Percentiles rank a stretch among this genome's conserved stretches.
Conservation (phyloP, 2,113 vertebrate genomes). For the Thermophis baileyi region DNA sequence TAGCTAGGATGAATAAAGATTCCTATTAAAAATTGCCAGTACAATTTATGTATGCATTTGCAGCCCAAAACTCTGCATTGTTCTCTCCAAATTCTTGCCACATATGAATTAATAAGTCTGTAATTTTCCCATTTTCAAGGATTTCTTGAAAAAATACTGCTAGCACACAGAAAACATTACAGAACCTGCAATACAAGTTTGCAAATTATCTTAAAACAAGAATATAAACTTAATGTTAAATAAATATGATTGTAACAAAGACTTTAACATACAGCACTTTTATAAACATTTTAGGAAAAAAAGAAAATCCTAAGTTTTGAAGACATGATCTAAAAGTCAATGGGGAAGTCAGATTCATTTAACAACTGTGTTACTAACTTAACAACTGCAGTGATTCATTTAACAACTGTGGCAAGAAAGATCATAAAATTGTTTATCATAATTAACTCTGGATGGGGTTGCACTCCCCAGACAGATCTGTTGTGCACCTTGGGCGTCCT, state of each 20-base stretch:
- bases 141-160: not conserved
- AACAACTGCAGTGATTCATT: too few relatives aligned
- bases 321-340: not conserved
- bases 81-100: not conserved
- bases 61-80: not conserved
- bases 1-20: not conserved
- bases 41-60: not conserved
- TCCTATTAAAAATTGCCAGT: not conserved
- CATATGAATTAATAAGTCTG: not conserved
- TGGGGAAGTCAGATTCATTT: too few relatives aligned
- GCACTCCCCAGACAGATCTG: not conserved
- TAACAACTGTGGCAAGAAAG: not conserved
- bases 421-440: not conserved
- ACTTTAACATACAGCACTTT: not conserved
- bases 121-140: not conserved
- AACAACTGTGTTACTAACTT: too few relatives aligned
- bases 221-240: not conserved
- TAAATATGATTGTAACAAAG: not conserved
- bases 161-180: not conserved
- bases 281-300: not conserved
- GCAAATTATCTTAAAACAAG: not conserved
- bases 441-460: not conserved
- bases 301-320: not conserved
- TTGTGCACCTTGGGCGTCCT: not conserved
- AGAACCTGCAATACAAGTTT: not conserved